Conservation (phyloP, 2,797 vertebrate species). For the Helicolenus hilgendorfi region DNA sequence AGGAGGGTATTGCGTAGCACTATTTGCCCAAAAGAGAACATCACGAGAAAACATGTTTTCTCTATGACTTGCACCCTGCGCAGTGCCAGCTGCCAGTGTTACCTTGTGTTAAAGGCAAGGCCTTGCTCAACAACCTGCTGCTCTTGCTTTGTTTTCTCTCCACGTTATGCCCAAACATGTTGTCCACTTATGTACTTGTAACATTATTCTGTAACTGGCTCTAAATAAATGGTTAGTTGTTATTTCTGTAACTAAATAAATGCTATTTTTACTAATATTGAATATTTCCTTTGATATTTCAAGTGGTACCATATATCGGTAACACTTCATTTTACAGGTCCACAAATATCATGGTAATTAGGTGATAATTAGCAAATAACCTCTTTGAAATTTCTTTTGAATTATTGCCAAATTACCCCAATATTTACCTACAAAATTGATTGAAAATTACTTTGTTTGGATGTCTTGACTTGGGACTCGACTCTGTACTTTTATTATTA, state of each 20-base stretch:
- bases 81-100: conserved; percentile 66
- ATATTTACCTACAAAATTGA: too few species aligned
- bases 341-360: too few species aligned
- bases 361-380: too few species aligned
- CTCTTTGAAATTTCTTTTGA: too few species aligned
- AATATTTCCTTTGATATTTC: not conserved
- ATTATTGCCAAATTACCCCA: too few species aligned
- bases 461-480: too few species aligned
- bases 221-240: not conserved
- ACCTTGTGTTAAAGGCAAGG: conserved; percentile 25
- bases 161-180: not conserved
- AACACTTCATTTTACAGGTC: too few species aligned
- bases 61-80: conserved; percentile 43
- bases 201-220: not conserved
- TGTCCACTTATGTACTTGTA: not conserved
- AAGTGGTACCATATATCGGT: not conserved
- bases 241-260: not conserved
- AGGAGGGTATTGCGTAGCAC: conserved; percentile 59
- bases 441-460: too few species aligned
- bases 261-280: not conserved
- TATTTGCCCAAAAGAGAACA: conserved; percentile 77
- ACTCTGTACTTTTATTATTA: too few species aligned
- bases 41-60: conserved; percentile 83
- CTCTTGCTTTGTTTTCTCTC: not conserved
- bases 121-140: conserved; percentile 48